Base-by-base conservation (phyloP, 2,888 invertebrate species). In the Cabera pusaria region DNA sequence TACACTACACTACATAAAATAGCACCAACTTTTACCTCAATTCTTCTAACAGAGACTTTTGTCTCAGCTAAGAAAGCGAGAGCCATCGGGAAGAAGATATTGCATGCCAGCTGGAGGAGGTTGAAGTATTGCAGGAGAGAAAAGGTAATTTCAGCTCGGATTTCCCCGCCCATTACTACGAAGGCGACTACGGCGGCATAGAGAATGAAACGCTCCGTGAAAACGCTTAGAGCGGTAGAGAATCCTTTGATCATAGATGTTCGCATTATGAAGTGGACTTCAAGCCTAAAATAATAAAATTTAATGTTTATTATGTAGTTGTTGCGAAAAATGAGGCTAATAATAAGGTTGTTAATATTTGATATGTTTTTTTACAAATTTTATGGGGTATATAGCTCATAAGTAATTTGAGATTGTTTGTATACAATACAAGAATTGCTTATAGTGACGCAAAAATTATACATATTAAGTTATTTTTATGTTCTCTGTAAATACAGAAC, bases 201-300 rank as follows among this genome's bases (percentile, higher is more conserved):
- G 6, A 97, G 80, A 7, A 97, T 95, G 44, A 96, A 92, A 41
- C 97, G 92, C 61, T 96, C 95, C 0, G 96, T 95, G 64, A 96
- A 97, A 8, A 97, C 94, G 64, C 93, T 92, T 45, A 92, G 66
- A 0, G 93, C 92, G 16, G 91, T 80, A 3, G 92, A 92, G 52
- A 93, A 91, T 0, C 92, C 93, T 62, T 91, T 90, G 41, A 93
- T 90, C 79, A 93, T 92, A 0, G 94, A 93, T 3, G 93, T 92
- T 36, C 90, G 81, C 49, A 91, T 86, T 34, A 95, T 89, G 29
- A 92, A 90, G 43, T 90, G 87, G n/a, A 96, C 91, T 85, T 96
- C 96, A 38, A 90, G 70, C 59, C 94, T 94, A 80, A 32, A 51
- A 56, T 24, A 18, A 41, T 26, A 45, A n/a, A n/a, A n/a, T n/a